Evolutionary conservation across 2,888 invertebrate species (phyloP).

Genomic region (Papilio demoleus): DNA sequence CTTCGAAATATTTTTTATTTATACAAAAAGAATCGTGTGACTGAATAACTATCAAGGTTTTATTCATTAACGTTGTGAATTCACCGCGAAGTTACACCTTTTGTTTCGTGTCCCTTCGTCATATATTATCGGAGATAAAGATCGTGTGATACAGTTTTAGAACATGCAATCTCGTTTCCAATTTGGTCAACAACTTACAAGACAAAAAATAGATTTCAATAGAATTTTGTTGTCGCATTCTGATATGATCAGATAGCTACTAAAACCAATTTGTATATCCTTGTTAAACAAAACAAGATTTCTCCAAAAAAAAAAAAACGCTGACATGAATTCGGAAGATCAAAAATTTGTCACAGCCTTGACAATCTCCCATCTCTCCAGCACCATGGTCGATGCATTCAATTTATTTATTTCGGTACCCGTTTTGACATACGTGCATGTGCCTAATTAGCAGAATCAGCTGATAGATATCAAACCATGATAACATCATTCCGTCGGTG

Average conservation of each 20-base stretch:
- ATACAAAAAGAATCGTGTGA: slow-evolving; percentile 63
- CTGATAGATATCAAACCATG: slow-evolving; percentile 39
- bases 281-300: neutral
- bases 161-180: slow-evolving; percentile 41
- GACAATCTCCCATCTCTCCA: neutral
- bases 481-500: slow-evolving; percentile 60
- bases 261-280: slow-evolving; percentile 5
- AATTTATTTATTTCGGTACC: slow-evolving; percentile 12
- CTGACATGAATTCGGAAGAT: neutral
- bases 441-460: slow-evolving; percentile 49
- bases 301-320: too few species aligned
- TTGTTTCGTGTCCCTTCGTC: slow-evolving; percentile 39
- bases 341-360: neutral
- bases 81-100: slow-evolving; percentile 33
- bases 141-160: slow-evolving; percentile 44
- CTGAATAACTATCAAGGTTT: slow-evolving; percentile 46
- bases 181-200: slow-evolving; percentile 42
- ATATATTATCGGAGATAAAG: slow-evolving; percentile 45
- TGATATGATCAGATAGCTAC: slow-evolving; percentile 6
- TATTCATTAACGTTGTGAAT: slow-evolving; percentile 25
- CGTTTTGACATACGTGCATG: slow-evolving; percentile 1
- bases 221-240: neutral
- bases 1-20: slow-evolving; percentile 58
- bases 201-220: slow-evolving; percentile 40
- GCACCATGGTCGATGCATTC: neutral